Evolutionary conservation across 2,113 vertebrate species (phyloP).

Genomic region (Megalops atlanticus): DNA sequence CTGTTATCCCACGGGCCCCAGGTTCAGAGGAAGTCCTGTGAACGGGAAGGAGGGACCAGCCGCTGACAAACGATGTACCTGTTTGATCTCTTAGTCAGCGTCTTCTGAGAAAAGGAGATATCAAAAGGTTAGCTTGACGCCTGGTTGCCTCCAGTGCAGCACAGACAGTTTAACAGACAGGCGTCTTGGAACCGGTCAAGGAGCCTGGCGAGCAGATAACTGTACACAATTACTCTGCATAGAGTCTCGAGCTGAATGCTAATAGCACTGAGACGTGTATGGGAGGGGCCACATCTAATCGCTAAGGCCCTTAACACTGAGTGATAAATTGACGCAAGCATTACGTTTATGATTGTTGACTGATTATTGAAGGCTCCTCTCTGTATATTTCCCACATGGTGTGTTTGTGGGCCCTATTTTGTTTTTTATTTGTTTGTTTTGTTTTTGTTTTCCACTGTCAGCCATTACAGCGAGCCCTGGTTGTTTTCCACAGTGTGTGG

Average conservation of each 20-base stretch:
- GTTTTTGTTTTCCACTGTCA: background rate
- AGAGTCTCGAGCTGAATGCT: background rate
- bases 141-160: background rate
- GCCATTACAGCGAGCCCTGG: background rate
- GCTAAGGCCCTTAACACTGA: too few relatives aligned
- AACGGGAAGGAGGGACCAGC: background rate
- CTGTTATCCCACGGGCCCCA: too few relatives aligned
- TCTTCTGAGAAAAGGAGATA: background rate
- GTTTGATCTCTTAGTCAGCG: background rate
- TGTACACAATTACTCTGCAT: background rate
- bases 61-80: background rate
- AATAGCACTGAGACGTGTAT: too few relatives aligned
- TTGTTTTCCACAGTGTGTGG: background rate
- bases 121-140: background rate
- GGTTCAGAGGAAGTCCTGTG: background rate
- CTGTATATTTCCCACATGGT: background rate
- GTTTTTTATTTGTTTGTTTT: background rate
- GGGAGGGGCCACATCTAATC: too few relatives aligned
- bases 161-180: background rate
- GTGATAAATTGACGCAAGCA: background rate
- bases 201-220: background rate
- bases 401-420: background rate
- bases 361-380: too few relatives aligned
- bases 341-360: too few relatives aligned
- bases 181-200: background rate